Evolutionary conservation across 1,140 invertebrate genomes (phyloP), one percentile per base, ranked within the genome.

Genomic region (Thaumatotibia leucotreta): DNA sequence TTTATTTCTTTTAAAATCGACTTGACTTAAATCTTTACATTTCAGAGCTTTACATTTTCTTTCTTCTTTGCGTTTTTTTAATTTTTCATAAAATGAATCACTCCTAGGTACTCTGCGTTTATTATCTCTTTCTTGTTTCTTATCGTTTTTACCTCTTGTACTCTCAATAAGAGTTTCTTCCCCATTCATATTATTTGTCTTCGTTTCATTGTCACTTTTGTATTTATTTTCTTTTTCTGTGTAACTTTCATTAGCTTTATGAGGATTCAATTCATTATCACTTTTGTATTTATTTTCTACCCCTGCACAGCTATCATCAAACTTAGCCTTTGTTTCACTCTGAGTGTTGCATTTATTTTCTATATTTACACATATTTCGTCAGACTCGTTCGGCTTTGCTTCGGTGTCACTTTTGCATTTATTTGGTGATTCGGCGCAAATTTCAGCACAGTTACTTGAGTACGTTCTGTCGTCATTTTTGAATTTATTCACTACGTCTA

Each of bases 1-100:
- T 50, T 6, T 58, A 35, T 74, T 77, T 64, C 63, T 72, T 50
- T 74, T 77, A 61, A 73, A 77, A 50, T 77, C 75, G 14, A 77
- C 22, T 52, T 64, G 6, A 31, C 24, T 31, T 5, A 58, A 58
- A 29, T 58, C 35, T 10, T 61, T 35, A 10, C 8, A 45, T 68
- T 67, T 50, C 4, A 45, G 17, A 45, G 39, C 39, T 1, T 20
- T 20, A 2, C 39, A 17, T 45, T 45, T 45, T 17, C 39, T 45
- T n/a, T 45, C 17, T 45, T 45, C 39, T 45, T 45, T 45, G 39
- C 39, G 17, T 4, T 20, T 45, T n/a, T 45, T 45, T 45, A 45
- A 17, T 20, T 45, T 45, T 17, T 45, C 39, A 45, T 45, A 45
- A 17, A 45, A 45, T 20, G 39, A 17, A 20, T 45, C 17, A 20